These are phyloP conservation scores for Poeciliopsis retropinna DNA, from an alignment of 2,113 vertebrate species.

Conservation along the genomic window DNA sequence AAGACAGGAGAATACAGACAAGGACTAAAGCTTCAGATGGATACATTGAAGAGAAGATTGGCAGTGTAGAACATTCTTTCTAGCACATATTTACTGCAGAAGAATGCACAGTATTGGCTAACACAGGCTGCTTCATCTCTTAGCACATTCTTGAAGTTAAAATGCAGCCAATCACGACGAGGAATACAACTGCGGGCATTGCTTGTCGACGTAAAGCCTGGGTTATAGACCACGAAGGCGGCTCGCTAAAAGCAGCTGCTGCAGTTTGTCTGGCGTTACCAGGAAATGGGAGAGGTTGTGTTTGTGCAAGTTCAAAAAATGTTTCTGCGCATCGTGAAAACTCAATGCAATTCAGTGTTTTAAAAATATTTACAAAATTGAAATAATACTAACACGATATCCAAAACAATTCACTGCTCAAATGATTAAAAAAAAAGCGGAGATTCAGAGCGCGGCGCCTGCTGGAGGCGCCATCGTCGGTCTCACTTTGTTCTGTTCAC, in stretches of 20 bases:
- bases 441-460: not conserved
- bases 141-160: slow-evolving; percentile 6
- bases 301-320: slow-evolving; percentile 74
- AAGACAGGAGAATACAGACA: slow-evolving; percentile 24
- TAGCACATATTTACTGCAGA: not conserved
- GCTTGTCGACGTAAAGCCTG: not conserved
- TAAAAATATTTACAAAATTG: slow-evolving; percentile 73
- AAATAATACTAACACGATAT: slow-evolving; percentile 70
- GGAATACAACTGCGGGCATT: no score
- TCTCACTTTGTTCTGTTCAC: slow-evolving; percentile 31
- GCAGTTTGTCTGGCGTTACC: slow-evolving; percentile 68
- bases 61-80: slow-evolving; percentile 7
- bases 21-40: slow-evolving; percentile 57
- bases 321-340: slow-evolving; percentile 64
- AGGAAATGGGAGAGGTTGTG: slow-evolving; percentile 54
- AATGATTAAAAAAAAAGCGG: slow-evolving; percentile 16
- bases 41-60: slow-evolving; percentile 12
- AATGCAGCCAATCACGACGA: slow-evolving; percentile 5
- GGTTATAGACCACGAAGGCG: slow-evolving; percentile 23
- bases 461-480: not conserved
- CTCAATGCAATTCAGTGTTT: slow-evolving; percentile 68
- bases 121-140: slow-evolving; percentile 1
- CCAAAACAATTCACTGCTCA: slow-evolving; percentile 46
- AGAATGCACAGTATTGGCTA: slow-evolving; percentile 7
- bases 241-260: slow-evolving; percentile 45